These are phyloP conservation scores for Goniozus legneri DNA, from an alignment of 1,140 invertebrate genomes.

Conservation along the genomic window DNA sequence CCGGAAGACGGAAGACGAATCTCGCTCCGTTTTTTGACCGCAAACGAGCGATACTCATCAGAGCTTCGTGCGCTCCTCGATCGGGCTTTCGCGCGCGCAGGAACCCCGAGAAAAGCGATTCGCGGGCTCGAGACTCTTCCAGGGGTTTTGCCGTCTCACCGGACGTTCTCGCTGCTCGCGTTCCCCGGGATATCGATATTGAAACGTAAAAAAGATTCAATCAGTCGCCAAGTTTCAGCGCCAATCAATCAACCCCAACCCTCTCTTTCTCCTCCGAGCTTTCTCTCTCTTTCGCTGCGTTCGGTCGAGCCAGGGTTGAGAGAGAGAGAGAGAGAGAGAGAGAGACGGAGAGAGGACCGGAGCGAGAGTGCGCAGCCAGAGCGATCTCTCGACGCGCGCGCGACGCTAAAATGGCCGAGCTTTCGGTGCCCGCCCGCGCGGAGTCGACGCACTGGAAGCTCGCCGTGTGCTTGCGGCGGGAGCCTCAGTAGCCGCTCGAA, in stretches of 20 bases:
- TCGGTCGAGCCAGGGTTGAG: neutral
- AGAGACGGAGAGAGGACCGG: neutral
- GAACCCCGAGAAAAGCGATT: neutral
- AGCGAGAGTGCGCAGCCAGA: constrained; percentile 17
- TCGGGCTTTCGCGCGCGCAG: too few species aligned
- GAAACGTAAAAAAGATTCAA: constrained; percentile 53
- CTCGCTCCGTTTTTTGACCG: too few species aligned
- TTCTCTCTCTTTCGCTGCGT: constrained; percentile 2
- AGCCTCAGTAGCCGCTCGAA: constrained; percentile 52
- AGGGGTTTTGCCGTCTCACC: too few species aligned
- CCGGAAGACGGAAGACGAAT: too few species aligned
- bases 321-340: too few species aligned
- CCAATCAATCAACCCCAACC: constrained; percentile 44
- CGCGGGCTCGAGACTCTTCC: neutral
- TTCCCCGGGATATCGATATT: constrained; percentile 42
- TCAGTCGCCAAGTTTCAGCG: constrained; percentile 52
- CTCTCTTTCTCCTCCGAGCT: constrained; percentile 1
- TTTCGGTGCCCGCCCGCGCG: constrained; percentile 32
- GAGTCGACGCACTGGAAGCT: constrained; percentile 53
- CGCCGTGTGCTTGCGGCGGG: constrained; percentile 46
- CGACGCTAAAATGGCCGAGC: constrained; percentile 38
- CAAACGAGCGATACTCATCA: too few species aligned
- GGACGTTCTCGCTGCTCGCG: too few species aligned
- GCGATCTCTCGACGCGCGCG: constrained; percentile 31
- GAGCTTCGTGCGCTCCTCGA: too few species aligned